A percentile compares a stretch with the other conserved stretches of the same genome.
phyloP scores from a whole-genome alignment of 2,888 invertebrate genomes.

The Scotopteryx bipunctaria region DNA sequence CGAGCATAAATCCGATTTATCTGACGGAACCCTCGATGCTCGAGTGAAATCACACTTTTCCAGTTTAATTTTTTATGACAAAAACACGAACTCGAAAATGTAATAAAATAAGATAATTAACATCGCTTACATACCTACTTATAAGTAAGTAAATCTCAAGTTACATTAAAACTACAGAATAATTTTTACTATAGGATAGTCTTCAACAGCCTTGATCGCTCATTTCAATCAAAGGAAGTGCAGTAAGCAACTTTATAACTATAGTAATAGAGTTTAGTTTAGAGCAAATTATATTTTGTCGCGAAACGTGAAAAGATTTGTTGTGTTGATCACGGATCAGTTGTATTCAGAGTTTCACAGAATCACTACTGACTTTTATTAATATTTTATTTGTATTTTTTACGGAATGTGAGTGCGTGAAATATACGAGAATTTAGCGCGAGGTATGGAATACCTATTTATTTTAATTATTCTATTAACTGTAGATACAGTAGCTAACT shows the following conservation, averaged over 20 bases:
- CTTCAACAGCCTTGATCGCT: conserved; percentile 9
- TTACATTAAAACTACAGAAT: neutral
- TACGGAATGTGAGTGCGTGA: neutral
- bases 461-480: too few species aligned
- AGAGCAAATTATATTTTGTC: neutral
- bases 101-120: neutral
- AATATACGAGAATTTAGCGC: too few species aligned
- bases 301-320: neutral
- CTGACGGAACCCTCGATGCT: too few species aligned
- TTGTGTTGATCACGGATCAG: conserved; percentile 10
- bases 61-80: too few species aligned
- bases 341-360: conserved; percentile 13
- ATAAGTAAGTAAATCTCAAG: neutral
- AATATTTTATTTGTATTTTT: neutral
- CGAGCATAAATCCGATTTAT: too few species aligned
- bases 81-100: too few species aligned
- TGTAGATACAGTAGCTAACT: too few species aligned
- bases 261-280: conserved; percentile 1
- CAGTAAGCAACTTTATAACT: neutral
- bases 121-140: neutral
- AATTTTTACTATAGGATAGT: conserved; percentile 1
- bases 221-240: neutral
- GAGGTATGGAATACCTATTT: too few species aligned
- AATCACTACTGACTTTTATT: conserved; percentile 5
- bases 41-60: too few species aligned